Percentiles rank a stretch among this genome's conserved stretches.
These are phyloP conservation scores for Engystomops pustulosus DNA, from an alignment of 2,113 vertebrate genomes.

Conservation along the genomic window DNA sequence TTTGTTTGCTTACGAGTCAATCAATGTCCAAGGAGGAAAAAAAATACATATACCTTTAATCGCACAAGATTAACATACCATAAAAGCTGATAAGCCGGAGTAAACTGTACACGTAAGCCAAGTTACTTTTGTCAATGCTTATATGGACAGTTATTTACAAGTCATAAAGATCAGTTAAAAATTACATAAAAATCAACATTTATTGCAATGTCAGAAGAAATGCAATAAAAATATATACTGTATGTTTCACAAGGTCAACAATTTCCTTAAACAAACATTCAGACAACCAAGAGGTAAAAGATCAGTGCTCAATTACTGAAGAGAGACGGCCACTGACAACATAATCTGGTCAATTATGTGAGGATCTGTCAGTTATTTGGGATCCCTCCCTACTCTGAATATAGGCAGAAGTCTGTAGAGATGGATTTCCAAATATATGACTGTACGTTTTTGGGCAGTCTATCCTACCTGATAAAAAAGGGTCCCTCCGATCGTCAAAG, in stretches of 20 bases:
- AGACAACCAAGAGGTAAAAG: slow-evolving; percentile 40
- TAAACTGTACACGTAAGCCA: slow-evolving; percentile 53
- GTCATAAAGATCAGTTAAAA: slow-evolving; percentile 56
- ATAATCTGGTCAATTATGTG: too few species aligned
- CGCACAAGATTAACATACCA: slow-evolving; percentile 62
- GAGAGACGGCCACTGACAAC: too few species aligned
- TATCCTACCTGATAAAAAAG: too few species aligned
- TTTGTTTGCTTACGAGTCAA: slow-evolving; percentile 61
- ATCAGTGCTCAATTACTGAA: not conserved
- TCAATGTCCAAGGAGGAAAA: slow-evolving; percentile 43
- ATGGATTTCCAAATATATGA: too few species aligned
- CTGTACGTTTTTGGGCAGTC: too few species aligned
- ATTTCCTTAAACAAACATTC: slow-evolving; percentile 44
- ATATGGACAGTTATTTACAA: slow-evolving; percentile 51
- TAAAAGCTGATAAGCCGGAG: slow-evolving; percentile 62
- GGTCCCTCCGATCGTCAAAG: too few species aligned
- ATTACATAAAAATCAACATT: slow-evolving; percentile 44
- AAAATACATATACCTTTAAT: slow-evolving; percentile 55
- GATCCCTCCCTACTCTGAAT: too few species aligned
- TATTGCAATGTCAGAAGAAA: slow-evolving; percentile 56
- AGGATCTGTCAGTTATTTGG: too few species aligned
- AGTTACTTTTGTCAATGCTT: slow-evolving; percentile 40
- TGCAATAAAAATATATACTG: slow-evolving; percentile 21
- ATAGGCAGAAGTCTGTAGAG: too few species aligned
- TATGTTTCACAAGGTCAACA: slow-evolving; percentile 44